Evolutionary conservation across 2,888 invertebrate species (phyloP).

Genomic region (Cryptophagus acutangulus): DNA sequence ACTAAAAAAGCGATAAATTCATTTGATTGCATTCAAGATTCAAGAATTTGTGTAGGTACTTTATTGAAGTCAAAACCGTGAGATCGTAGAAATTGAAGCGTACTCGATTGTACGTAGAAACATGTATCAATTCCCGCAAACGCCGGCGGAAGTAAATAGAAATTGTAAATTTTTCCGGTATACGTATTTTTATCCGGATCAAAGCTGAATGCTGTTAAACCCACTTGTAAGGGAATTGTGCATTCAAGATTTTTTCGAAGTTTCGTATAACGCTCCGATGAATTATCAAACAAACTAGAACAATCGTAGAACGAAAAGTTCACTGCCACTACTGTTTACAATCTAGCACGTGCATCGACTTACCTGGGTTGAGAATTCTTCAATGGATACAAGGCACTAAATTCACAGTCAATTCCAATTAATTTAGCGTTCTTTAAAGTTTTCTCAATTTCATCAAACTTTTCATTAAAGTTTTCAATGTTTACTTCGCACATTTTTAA

Average conservation of each 20-base stretch:
- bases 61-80: slow-evolving; percentile 72
- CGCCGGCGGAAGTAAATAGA: slow-evolving; percentile 62
- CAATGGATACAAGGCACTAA: slow-evolving; percentile 55
- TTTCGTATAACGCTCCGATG: slow-evolving; percentile 53
- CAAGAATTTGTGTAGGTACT: slow-evolving; percentile 47
- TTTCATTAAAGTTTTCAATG: slow-evolving; percentile 55
- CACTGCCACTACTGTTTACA: too few species aligned
- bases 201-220: slow-evolving; percentile 61
- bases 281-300: slow-evolving; percentile 58
- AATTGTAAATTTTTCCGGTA: slow-evolving; percentile 59
- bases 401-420: slow-evolving; percentile 69
- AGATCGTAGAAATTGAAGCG: slow-evolving; percentile 58
- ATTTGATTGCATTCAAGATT: slow-evolving; percentile 3
- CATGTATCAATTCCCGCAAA: slow-evolving; percentile 58
- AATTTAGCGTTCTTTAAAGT: slow-evolving; percentile 57
- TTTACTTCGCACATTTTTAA: slow-evolving; percentile 59
- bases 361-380: slow-evolving; percentile 37
- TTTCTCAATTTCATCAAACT: slow-evolving; percentile 54
- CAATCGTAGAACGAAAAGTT: not conserved
- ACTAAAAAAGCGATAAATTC: slow-evolving; percentile 49
- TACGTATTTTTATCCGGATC: slow-evolving; percentile 56
- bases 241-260: slow-evolving; percentile 48
- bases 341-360: too few species aligned
- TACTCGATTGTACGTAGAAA: slow-evolving; percentile 60
- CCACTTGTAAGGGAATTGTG: slow-evolving; percentile 64